These are phyloP conservation scores for Pelecanoides urinatrix DNA, from an alignment of 2,113 vertebrate species.

Conservation along the genomic window DNA sequence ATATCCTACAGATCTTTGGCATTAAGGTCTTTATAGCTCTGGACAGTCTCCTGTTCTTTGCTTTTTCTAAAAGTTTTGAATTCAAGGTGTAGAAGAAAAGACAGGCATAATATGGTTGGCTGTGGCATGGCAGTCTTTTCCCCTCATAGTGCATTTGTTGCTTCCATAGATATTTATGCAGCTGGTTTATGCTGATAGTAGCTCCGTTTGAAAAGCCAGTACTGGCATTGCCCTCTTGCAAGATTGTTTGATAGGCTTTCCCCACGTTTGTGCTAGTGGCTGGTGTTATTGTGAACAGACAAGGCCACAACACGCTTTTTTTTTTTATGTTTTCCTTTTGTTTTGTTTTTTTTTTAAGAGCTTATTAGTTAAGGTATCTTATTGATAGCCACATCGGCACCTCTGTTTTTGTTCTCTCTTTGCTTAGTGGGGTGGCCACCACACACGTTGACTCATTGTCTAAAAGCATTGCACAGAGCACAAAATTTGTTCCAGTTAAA, in stretches of 20 bases:
- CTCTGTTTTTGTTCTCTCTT: background rate
- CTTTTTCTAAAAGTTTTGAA: background rate
- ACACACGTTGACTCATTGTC: background rate
- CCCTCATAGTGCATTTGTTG: background rate
- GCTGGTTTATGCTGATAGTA: background rate
- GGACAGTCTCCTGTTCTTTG: background rate
- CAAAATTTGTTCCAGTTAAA: background rate
- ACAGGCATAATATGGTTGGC: background rate
- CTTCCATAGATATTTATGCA: background rate
- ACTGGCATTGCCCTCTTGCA: background rate
- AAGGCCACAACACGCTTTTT: background rate
- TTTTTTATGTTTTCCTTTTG: background rate
- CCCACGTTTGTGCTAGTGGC: background rate
- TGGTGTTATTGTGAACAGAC: background rate
- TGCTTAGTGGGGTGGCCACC: background rate
- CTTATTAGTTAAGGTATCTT: background rate
- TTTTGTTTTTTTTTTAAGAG: background rate
- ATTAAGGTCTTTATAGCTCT: background rate
- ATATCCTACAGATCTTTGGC: background rate
- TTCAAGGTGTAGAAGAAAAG: background rate
- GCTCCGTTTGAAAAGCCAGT: background rate
- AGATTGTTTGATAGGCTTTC: background rate
- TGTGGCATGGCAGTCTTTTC: background rate
- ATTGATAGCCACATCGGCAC: background rate
- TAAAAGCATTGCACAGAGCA: background rate